A percentile compares a stretch with the other conserved stretches of the same genome.
These are phyloP conservation scores for Drosophila bocqueti DNA, from an alignment of 1,140 invertebrate species.

Conservation along the genomic window DNA sequence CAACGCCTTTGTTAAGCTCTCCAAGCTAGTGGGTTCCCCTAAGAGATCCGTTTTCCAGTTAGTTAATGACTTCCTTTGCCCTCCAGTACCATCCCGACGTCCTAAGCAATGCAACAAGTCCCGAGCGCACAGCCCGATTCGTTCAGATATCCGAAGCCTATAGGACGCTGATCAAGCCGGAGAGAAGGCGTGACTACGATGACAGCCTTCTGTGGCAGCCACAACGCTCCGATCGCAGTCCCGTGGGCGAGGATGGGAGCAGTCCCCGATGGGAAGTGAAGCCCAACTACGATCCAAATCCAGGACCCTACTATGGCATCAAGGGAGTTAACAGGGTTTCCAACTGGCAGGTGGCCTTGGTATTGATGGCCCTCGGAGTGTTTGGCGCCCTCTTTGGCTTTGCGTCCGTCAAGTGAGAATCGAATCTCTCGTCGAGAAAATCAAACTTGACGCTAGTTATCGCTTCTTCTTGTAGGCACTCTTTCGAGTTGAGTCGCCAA, in stretches of 20 bases:
- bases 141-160: slow-evolving; percentile 89
- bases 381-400: slow-evolving; percentile 86
- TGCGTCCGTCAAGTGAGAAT: slow-evolving; percentile 86
- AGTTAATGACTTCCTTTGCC: neutral
- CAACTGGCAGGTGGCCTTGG: slow-evolving; percentile 86
- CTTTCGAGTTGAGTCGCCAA: slow-evolving; percentile 85
- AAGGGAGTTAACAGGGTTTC: slow-evolving; percentile 86
- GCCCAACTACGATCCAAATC: slow-evolving; percentile 70
- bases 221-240: slow-evolving; percentile 19
- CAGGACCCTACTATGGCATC: slow-evolving; percentile 87
- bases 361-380: slow-evolving; percentile 86
- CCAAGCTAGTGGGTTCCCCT: slow-evolving; percentile 86
- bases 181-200: slow-evolving; percentile 87
- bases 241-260: slow-evolving; percentile 8
- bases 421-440: neutral
- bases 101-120: slow-evolving; percentile 86
- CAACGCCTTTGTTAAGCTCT: slow-evolving; percentile 87
- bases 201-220: slow-evolving; percentile 63
- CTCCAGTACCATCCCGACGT: slow-evolving; percentile 87
- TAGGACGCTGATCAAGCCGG: slow-evolving; percentile 87
- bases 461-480: slow-evolving; percentile 78
- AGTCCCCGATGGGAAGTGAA: slow-evolving; percentile 71
- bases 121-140: slow-evolving; percentile 86
- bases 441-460: neutral
- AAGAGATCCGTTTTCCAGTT: too few relatives aligned